These are phyloP conservation scores for Dipodomys spectabilis DNA, from an alignment of 2,113 vertebrate species.

Conservation along the genomic window DNA sequence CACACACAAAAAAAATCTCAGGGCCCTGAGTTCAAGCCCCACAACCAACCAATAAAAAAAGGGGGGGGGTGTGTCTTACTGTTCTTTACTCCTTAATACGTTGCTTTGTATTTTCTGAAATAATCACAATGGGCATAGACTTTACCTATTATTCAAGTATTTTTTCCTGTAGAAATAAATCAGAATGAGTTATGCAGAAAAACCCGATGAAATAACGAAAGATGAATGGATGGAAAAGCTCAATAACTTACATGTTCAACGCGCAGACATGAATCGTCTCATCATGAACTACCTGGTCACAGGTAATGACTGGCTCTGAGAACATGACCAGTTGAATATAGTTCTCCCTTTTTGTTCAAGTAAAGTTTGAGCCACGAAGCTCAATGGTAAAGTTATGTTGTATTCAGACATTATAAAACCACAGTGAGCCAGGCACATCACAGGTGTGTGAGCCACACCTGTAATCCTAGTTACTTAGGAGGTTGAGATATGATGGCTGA, in stretches of 20 bases:
- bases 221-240: conserved; percentile 99
- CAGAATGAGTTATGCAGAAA: conserved; percentile 99
- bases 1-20: too few species aligned
- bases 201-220: conserved; percentile 97
- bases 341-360: background rate
- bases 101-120: background rate
- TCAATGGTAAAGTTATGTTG: fast-evolving
- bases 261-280: conserved; percentile 98
- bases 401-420: background rate
- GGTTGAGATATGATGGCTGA: too few species aligned
- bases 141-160: background rate
- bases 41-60: background rate
- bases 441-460: too few species aligned
- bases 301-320: conserved; percentile 67
- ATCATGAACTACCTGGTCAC: conserved; percentile 99
- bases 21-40: too few species aligned
- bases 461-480: too few species aligned
- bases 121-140: background rate
- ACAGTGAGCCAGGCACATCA: too few species aligned
- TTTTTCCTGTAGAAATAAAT: conserved; percentile 83
- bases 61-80: too few species aligned
- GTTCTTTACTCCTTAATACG: fast-evolving
- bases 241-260: conserved; percentile 98
- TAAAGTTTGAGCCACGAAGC: background rate
- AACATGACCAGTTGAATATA: fast-evolving